phyloP scores from a whole-genome alignment of 2,888 invertebrate species.

The Hedya salicella region DNA sequence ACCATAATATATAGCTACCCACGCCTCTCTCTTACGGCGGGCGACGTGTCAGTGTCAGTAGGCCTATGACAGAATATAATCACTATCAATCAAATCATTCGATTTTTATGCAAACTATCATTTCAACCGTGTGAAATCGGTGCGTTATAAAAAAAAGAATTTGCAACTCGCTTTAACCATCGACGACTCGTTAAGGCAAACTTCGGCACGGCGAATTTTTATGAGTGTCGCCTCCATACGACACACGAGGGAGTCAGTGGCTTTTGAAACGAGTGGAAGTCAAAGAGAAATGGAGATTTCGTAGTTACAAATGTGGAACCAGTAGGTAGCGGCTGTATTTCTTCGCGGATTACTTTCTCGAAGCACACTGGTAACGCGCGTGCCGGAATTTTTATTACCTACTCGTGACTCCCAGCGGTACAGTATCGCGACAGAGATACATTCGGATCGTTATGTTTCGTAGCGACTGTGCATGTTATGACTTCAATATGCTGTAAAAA shows the following conservation, averaged over 20 bases:
- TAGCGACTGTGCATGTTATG: conserved; percentile 59
- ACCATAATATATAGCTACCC: no score
- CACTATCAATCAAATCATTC: background rate
- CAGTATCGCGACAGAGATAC: conserved; percentile 75
- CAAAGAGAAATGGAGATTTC: conserved; percentile 84
- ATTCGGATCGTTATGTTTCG: conserved; percentile 74
- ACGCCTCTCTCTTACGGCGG: no score
- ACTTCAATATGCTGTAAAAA: conserved; percentile 44
- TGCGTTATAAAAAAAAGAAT: conserved; percentile 27
- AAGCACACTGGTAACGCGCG: conserved; percentile 74
- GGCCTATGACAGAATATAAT: background rate
- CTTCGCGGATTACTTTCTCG: conserved; percentile 80
- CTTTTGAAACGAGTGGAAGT: conserved; percentile 79
- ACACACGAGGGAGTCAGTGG: conserved; percentile 77
- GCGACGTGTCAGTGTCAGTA: no score
- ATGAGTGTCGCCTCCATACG: conserved; percentile 77
- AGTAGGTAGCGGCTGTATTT: conserved; percentile 77
- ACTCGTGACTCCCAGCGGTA: conserved; percentile 70
- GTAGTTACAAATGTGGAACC: conserved; percentile 81
- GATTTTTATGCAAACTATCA: conserved; percentile 9
- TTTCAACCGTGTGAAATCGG: background rate
- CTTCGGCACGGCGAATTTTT: conserved; percentile 79
- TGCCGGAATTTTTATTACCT: conserved; percentile 77
- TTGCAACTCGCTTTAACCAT: conserved; percentile 56
- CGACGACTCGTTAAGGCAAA: conserved; percentile 65